Evolutionary conservation across 2,888 invertebrate genomes (phyloP), one percentile per base, ranked within the genome.

Genomic region (Palloptera scutellata): DNA sequence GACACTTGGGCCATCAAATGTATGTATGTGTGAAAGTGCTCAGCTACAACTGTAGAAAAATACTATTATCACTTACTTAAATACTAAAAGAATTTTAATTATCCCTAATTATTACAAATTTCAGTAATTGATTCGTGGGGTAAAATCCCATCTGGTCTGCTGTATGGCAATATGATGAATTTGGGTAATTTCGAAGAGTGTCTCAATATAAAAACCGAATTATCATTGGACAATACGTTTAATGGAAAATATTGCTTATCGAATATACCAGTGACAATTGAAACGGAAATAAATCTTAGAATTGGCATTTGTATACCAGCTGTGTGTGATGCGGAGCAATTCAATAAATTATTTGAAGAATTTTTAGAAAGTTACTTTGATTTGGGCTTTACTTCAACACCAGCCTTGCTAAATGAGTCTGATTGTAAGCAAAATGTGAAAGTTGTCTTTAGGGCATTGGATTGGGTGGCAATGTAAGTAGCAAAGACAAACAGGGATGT

Each of bases 171-270:
- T 72, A 71, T 80, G 15, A 79, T 81, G 53, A 85, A 85, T 65
- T 79, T 86, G 70, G 87, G 87, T 6, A 81, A 83, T 66, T 87
- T 81, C 70, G 86, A 87, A 72, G 82, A 87, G 73, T 87, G 87
- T 66, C 74, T 87, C 55, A 78, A 77, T 1, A 80, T 85, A 4
- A 68, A 75, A 0, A 73, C 72, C 8, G 41, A 70, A 60, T 61
- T 76, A n/a, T 71, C 75, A 9, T 75, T 75, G 6, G 74, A 75
- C 13, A 73, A 77, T 19, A 73, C 68, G 13, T 74, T 86, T 9
- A 76, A 76, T 13, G 86, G 86, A 48, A 84, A 86, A 74, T 86
- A 86, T 66, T 86, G 86, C 66, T 70, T 86, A 61, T 73, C 83
- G 4, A 75, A 69, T 1, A 67, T 84, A 15, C 82, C 84, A 11